Base-by-base conservation (phyloP, 1,140 invertebrate genomes). In the Campoletis sonorensis region DNA sequence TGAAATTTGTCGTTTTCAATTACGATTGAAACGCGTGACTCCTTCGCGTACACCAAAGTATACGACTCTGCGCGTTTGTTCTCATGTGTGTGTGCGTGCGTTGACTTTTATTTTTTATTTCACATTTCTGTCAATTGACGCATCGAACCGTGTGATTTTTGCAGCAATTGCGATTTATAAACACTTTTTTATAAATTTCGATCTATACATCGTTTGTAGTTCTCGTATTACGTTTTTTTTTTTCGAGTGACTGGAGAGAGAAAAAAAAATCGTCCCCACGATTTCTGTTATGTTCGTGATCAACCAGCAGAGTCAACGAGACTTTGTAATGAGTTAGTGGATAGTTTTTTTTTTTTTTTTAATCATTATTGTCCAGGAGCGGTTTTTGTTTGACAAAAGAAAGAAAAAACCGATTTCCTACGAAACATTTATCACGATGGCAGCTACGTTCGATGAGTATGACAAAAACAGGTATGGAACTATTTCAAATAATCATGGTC, bases 381-480 rank as follows among this genome's bases (percentile, higher is more conserved):
- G 40, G 40, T 45, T 45, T 45, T 45, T 13, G 40, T 45, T 45
- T 45, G 11, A 45, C 13, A 45, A 13, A 45, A 45, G 13, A 11
- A 45, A 11, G 30, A 33, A 40, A 71, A 40, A 37, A 5, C 68
- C 68, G 30, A 71, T 71, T 37, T 13, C 33, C 30, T 7, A 23
- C 5, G 15, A 5, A 16, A 71, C 15, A 33, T 33, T 37, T 37
- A 21, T 45, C 71, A 85, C 85, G 83, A 95, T 95, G 93, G 94
- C 94, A 88, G 93, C 92, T 84, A 93, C 94, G 67, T 96, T 96
- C 90, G 95, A 96, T 92, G 95, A 95, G 82, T 94, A 95, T 91
- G 95, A 96, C 89, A 95, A 93, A 90, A 92, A 93, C 87, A 95
- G 95, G 95, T 95, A 90, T 10, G 54, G 18, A 1, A 58, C 18